A percentile compares a stretch with the other conserved stretches of the same genome.
Conservation (phyloP, 2,113 vertebrate species). For the Saccopteryx leptura region DNA sequence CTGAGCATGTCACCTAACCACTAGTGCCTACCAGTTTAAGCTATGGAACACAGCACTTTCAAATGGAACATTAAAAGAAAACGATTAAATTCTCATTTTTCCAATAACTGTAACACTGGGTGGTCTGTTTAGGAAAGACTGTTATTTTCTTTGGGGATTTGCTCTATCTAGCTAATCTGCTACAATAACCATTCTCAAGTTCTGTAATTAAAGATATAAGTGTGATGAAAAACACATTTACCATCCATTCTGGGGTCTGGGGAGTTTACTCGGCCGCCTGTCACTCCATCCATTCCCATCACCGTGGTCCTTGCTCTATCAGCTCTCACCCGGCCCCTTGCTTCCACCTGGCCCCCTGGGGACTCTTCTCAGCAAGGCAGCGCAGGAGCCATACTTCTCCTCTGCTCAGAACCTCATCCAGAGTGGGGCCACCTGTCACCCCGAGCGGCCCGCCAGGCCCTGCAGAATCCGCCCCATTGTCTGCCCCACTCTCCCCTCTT, state of each 20-base stretch:
- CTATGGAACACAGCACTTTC: background rate
- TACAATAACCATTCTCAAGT: background rate
- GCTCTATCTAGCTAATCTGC: slow-evolving; percentile 26
- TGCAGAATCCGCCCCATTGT: too few species aligned
- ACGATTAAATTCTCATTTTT: slow-evolving; percentile 47
- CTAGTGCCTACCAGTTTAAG: background rate
- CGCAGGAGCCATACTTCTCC: background rate
- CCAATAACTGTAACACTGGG: slow-evolving; percentile 59
- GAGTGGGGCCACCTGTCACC: too few species aligned
- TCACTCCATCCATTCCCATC: background rate
- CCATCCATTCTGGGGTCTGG: background rate
- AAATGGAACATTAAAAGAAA: slow-evolving; percentile 8
- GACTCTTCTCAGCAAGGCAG: background rate
- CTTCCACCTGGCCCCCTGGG: background rate
- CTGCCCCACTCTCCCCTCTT: background rate
- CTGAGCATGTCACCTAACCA: background rate
- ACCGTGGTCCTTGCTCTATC: fast-evolving
- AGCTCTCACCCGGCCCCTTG: background rate
- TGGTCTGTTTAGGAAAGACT: slow-evolving; percentile 64
- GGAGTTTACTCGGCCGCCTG: background rate
- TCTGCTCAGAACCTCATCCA: background rate
- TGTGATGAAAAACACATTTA: background rate
- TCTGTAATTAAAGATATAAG: slow-evolving; percentile 47
- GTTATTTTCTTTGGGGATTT: slow-evolving; percentile 12
- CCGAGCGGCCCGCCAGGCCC: background rate